Evolutionary conservation across 2,797 vertebrate species (phyloP).

Genomic region (Glossophaga mutica): DNA sequence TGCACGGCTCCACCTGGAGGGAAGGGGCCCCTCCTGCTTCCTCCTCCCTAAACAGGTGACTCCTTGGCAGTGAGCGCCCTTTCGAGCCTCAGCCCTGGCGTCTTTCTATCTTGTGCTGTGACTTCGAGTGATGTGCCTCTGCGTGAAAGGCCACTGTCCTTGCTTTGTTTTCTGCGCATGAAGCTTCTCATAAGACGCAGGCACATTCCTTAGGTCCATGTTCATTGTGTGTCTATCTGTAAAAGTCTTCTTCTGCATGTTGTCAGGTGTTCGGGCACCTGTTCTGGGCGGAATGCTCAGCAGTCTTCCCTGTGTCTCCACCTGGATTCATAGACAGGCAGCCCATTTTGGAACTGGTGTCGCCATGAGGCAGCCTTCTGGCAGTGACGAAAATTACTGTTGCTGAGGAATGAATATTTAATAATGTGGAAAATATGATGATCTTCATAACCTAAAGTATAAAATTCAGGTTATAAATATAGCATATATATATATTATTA

Average conservation of each 20-base stretch:
- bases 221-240: not conserved
- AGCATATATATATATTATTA: not conserved
- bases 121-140: not conserved
- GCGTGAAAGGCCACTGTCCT: not conserved
- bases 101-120: not conserved
- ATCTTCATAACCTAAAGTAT: not conserved
- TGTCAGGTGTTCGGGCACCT: not conserved
- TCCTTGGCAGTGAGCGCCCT: rapidly evolving
- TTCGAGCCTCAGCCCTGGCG: not conserved
- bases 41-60: not conserved
- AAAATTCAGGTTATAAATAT: not conserved
- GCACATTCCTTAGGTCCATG: not conserved
- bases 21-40: not conserved
- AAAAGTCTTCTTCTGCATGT: not conserved
- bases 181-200: not conserved
- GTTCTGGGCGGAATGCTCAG: not conserved
- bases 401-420: not conserved
- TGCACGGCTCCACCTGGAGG: not conserved
- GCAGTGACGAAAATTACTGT: not conserved
- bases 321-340: not conserved
- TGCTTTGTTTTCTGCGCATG: not conserved
- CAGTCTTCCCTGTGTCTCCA: not conserved
- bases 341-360: not conserved
- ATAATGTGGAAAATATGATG: not conserved
- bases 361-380: not conserved